Conservation (phyloP, 1,140 invertebrate species). For the Brevipalpus yothersi region DNA sequence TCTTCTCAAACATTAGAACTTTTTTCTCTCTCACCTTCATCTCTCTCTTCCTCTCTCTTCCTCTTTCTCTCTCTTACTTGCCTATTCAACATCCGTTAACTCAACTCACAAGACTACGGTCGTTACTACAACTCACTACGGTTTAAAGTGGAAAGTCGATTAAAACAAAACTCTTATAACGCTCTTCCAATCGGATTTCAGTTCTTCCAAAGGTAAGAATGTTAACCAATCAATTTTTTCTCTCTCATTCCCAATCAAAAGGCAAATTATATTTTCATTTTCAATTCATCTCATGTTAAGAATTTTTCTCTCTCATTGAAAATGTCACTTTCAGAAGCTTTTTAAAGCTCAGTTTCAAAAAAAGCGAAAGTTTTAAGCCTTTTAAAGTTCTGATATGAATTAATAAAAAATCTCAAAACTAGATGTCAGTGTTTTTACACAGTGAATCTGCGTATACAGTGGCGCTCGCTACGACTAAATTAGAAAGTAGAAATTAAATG, state of each 20-base stretch:
- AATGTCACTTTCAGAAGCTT: not conserved
- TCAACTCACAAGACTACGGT: not conserved
- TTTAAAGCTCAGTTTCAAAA: not conserved
- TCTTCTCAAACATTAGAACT: not conserved
- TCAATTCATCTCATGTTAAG: not conserved
- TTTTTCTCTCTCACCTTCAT: not conserved
- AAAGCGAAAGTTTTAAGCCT: not conserved
- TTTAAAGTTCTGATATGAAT: not conserved
- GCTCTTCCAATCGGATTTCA: not conserved
- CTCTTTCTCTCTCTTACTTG: not conserved
- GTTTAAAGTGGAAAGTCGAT: not conserved
- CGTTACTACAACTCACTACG: not conserved
- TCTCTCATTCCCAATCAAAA: not conserved
- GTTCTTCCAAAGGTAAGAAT: not conserved
- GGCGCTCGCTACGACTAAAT: too few species aligned
- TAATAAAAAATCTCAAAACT: not conserved
- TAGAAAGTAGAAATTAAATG: too few species aligned
- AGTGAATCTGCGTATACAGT: not conserved
- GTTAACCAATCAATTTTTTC: not conserved
- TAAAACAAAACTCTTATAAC: not conserved
- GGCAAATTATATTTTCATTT: not conserved
- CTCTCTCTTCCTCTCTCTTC: not conserved
- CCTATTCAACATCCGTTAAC: not conserved
- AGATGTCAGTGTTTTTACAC: not conserved
- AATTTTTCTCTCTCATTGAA: not conserved